Evolutionary conservation across 2,113 vertebrate genomes (phyloP), one percentile per base, ranked within the genome.

Genomic region (Oryzias javanicus): DNA sequence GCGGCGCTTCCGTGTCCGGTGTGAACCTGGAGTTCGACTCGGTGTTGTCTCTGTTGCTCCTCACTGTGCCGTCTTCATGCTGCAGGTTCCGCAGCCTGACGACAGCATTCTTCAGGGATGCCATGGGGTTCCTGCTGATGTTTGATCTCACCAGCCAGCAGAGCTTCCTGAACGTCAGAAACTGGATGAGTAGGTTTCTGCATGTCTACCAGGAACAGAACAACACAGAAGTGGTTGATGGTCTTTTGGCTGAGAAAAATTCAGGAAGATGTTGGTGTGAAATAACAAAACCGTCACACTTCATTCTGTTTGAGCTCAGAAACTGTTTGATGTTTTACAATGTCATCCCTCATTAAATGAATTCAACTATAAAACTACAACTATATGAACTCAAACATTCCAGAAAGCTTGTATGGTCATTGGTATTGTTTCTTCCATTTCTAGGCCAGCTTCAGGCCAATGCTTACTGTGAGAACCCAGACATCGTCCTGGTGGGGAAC

Each of bases 51-150:
- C 42, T 18, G 44, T 25, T 63, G 17, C 45, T 4, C n/a, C 45
- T 47, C 45, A 19, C 16, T 46, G 6, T 46, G 45, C n/a, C 3
- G 6, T 4, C 14, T 52, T 22, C 17, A 14, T 40, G 55, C 42
- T 65, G 4, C 67, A 92, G 91, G 82, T 93, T 93, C 72, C 83
- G 95, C 72, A 98, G 96, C 55, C 93, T 98, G 67, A 98, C 96
- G 1, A 97, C 95, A 0, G 95, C 96, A 0, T 98, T 98, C 80
- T 98, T 98, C 92, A 90, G 96, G 87, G 96, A 98, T 2, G 95
- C 95, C n/a, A 98, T 98, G 96, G 95, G 96, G 8, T 98, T 98
- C 86, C 82, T 97, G 59, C 86, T 98, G 42, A 96, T 97, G 95
- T 98, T 98, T 54, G 95, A 98, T 67, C 94, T 98, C 80, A 98